Conservation (phyloP, 1,140 invertebrate genomes). For the Mactra quadrangularis region DNA sequence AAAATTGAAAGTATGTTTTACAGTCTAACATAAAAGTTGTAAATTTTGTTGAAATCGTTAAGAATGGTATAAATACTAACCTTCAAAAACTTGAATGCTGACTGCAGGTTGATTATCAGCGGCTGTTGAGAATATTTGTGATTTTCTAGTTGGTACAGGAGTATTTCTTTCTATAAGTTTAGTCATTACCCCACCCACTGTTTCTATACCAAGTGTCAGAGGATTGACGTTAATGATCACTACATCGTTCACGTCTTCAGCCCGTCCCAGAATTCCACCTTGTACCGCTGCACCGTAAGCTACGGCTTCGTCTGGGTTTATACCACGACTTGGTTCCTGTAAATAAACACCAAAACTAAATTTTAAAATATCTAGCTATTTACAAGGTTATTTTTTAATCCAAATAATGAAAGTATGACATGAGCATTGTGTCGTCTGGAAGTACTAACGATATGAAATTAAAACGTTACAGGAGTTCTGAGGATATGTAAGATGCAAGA, state of each 20-base stretch:
- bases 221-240: conserved; percentile 99
- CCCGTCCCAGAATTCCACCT: conserved; percentile 90
- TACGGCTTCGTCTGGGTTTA: conserved; percentile 94
- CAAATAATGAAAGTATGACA: too few relatives aligned
- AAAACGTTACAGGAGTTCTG: too few relatives aligned
- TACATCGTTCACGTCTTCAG: conserved; percentile 87
- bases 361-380: too few relatives aligned
- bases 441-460: too few relatives aligned
- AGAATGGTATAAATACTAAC: too few relatives aligned
- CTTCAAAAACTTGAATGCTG: conserved; percentile 98
- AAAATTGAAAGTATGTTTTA: too few relatives aligned
- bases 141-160: conserved; percentile 99
- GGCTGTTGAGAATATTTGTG: conserved; percentile 99
- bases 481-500: too few relatives aligned
- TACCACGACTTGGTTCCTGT: conserved; percentile 96
- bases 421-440: too few relatives aligned
- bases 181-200: conserved; percentile 99
- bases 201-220: conserved; percentile 99
- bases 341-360: conserved; percentile 35
- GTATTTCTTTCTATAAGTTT: conserved; percentile 99
- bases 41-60: too few relatives aligned
- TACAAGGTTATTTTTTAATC: too few relatives aligned
- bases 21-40: too few relatives aligned
- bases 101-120: conserved; percentile 99
- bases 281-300: conserved; percentile 99